Percentiles rank a stretch among this genome's conserved stretches.
These are phyloP conservation scores for Bradypodion pumilum DNA, from an alignment of 2,797 vertebrate genomes.

Conservation along the genomic window DNA sequence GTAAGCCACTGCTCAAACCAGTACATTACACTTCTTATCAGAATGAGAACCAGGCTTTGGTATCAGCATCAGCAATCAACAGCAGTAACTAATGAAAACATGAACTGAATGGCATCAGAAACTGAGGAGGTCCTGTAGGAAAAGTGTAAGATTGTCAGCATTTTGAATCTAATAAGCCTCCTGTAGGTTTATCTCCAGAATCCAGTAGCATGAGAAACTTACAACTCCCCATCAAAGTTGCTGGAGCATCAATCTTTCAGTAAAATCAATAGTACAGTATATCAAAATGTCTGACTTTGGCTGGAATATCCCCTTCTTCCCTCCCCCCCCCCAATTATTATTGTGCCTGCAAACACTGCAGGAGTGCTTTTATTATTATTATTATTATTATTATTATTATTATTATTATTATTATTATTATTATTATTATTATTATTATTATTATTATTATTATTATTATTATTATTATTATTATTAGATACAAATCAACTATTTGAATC, in stretches of 20 bases:
- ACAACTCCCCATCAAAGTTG: not conserved
- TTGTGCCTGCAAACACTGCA: not conserved
- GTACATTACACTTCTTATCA: not conserved
- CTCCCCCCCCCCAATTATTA: no score
- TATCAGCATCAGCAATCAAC: not conserved
- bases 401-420: no score
- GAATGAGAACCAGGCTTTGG: not conserved
- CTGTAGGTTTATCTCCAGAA: not conserved
- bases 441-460: no score
- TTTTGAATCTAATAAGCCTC: not conserved
- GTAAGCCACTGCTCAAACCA: not conserved
- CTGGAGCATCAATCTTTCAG: not conserved
- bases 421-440: no score
- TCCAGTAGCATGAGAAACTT: not conserved
- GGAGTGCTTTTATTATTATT: constrained; percentile 22
- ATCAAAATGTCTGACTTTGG: not conserved
- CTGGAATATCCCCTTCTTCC: not conserved
- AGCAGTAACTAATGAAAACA: not conserved
- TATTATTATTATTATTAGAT: no score
- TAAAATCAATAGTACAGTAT: not conserved
- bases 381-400: not conserved
- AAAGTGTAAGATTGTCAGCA: not conserved
- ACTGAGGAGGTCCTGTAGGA: not conserved
- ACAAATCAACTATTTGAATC: no score
- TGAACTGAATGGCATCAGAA: not conserved